Percentiles rank a stretch among this genome's conserved stretches.
phyloP scores from a whole-genome alignment of 1,140 invertebrate genomes.

The Pentalonia nigronervosa region DNA sequence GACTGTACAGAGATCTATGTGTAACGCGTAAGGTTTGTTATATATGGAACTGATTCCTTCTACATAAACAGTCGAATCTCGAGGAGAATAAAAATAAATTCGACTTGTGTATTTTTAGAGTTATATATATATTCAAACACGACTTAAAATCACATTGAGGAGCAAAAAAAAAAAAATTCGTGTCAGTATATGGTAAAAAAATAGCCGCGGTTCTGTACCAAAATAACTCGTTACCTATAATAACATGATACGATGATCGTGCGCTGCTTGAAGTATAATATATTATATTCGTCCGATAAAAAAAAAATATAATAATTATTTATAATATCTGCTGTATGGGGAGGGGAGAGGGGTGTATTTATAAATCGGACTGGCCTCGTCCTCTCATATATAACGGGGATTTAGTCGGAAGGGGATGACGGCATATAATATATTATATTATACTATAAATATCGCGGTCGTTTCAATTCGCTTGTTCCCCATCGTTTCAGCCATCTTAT shows the following conservation, averaged over 20 bases:
- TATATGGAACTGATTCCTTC: too few relatives aligned
- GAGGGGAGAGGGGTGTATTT: neutral
- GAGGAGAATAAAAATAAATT: too few relatives aligned
- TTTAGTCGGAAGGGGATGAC: neutral
- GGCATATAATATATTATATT: neutral
- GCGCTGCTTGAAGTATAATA: neutral
- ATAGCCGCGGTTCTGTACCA: too few relatives aligned
- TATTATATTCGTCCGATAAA: neutral
- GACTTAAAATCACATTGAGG: too few relatives aligned
- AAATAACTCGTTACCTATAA: too few relatives aligned
- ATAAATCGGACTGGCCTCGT: neutral
- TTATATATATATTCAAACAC: too few relatives aligned
- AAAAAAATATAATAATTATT: neutral
- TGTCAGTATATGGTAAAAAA: too few relatives aligned
- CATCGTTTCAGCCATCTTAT: neutral
- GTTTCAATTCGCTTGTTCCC: neutral
- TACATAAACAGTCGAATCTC: too few relatives aligned
- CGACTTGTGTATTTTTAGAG: too few relatives aligned
- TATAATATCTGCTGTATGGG: neutral
- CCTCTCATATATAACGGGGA: neutral
- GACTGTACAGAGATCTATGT: too few relatives aligned
- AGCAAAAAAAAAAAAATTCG: too few relatives aligned
- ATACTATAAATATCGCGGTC: neutral
- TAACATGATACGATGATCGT: neutral
- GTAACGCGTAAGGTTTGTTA: too few relatives aligned